A percentile compares a stretch with the other conserved stretches of the same genome.
Conservation (phyloP, 64 coral and sea anemone species). For the Anthopleura sola region DNA sequence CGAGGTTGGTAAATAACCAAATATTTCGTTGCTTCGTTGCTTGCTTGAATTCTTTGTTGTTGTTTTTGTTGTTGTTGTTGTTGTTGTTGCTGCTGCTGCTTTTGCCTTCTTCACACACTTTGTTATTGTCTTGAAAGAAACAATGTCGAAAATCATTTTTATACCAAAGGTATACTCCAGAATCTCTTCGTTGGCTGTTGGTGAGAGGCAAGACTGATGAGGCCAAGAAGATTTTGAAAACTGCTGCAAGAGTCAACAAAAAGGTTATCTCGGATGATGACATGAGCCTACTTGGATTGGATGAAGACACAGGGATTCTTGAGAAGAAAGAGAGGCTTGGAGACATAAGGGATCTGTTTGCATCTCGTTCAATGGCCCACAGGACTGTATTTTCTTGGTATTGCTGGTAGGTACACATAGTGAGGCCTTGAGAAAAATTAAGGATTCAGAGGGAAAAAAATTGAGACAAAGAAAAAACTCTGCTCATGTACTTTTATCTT, state of each 20-base stretch:
- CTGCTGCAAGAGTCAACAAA: constrained; percentile 41
- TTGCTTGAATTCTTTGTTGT: too few species aligned
- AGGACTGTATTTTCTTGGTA: background rate
- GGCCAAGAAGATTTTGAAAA: constrained; percentile 35
- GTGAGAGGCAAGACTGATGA: constrained; percentile 64
- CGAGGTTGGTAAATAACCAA: too few species aligned
- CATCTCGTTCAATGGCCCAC: background rate
- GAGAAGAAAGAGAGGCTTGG: constrained; percentile 21
- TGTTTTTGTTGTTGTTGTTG: too few species aligned
- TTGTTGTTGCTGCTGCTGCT: too few species aligned
- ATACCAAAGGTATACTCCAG: constrained; percentile 41
- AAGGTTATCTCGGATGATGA: constrained; percentile 31
- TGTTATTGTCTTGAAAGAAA: too few species aligned
- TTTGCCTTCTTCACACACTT: too few species aligned
- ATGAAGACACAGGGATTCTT: background rate
- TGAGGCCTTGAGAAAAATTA: too few species aligned
- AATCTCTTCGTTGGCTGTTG: constrained; percentile 69
- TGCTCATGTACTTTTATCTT: too few species aligned
- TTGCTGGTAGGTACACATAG: background rate
- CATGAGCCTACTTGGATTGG: background rate
- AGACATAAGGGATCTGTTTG: constrained; percentile 54
- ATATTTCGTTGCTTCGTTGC: too few species aligned
- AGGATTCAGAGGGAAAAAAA: too few species aligned
- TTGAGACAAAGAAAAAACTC: too few species aligned
- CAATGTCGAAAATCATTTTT: too few species aligned